Evolutionary conservation across 2,113 vertebrate genomes (phyloP).

Genomic region (Hystrix cristata): DNA sequence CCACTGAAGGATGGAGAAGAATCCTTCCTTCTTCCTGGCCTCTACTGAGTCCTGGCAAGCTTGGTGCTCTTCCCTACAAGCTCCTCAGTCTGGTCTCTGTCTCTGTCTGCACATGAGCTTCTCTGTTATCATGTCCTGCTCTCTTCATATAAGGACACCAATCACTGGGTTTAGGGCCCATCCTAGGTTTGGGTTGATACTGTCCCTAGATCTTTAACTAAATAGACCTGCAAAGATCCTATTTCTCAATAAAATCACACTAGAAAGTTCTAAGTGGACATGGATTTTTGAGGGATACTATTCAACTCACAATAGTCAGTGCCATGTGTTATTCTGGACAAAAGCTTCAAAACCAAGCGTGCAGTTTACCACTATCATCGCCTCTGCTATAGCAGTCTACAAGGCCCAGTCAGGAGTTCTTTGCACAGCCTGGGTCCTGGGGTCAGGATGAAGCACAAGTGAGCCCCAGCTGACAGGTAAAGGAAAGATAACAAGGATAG

Average conservation of each 20-base stretch:
- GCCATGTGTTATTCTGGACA: background rate
- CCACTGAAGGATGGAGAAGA: background rate
- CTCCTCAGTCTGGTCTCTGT: background rate
- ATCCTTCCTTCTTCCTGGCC: background rate
- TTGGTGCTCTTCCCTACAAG: background rate
- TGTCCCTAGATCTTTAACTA: background rate
- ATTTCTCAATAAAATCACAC: slow-evolving; percentile 17
- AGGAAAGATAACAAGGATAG: background rate
- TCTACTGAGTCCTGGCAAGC: background rate
- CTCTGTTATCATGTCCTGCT: background rate
- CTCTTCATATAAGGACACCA: background rate
- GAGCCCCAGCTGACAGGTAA: background rate
- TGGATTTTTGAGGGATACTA: background rate
- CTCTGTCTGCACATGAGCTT: background rate
- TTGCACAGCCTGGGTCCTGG: background rate
- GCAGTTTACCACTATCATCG: background rate
- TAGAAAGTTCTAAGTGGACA: background rate
- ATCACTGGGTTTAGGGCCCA: background rate
- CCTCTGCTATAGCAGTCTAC: background rate
- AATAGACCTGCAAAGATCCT: background rate
- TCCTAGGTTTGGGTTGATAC: background rate
- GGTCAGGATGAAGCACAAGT: background rate
- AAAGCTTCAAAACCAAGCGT: background rate
- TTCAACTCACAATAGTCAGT: background rate
- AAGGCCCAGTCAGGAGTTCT: background rate